A percentile compares a stretch with the other conserved stretches of the same genome.
These are phyloP conservation scores for Trididemnum clinides DNA, from an alignment of 23 tunicate genomes.

Conservation along the genomic window DNA sequence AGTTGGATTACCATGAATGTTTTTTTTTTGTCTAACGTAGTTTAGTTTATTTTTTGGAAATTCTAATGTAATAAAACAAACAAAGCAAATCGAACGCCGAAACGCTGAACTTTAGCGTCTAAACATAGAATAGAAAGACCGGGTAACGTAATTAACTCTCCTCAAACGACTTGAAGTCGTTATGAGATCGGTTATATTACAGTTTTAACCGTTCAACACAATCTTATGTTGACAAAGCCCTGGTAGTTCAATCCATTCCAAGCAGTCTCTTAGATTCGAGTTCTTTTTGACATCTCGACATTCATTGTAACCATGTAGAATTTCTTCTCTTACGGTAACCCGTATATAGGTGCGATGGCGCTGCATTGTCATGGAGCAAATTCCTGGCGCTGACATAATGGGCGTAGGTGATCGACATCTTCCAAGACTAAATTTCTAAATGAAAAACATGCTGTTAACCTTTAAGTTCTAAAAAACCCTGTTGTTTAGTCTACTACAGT, in stretches of 20 bases:
- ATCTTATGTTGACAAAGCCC: conserved; percentile 26
- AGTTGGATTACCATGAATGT: too few species aligned
- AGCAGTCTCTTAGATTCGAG: not conserved
- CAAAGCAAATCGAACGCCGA: too few species aligned
- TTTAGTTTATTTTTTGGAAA: too few species aligned
- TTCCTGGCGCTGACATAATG: not conserved
- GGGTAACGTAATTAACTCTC: too few species aligned
- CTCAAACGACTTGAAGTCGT: too few species aligned
- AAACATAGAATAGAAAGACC: too few species aligned
- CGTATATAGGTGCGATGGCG: conserved; percentile 1
- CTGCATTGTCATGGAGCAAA: conserved; percentile 37
- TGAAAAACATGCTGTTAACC: not conserved
- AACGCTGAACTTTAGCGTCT: too few species aligned
- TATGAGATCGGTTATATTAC: too few species aligned
- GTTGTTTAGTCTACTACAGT: too few species aligned
- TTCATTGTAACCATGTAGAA: not conserved
- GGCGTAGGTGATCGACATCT: not conserved
- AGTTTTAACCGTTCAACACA: not conserved
- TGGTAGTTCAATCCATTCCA: conserved; percentile 29
- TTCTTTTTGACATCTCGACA: not conserved
- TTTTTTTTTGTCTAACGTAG: too few species aligned
- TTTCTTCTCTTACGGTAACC: not conserved
- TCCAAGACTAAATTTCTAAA: conserved; percentile 19
- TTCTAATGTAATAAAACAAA: too few species aligned
- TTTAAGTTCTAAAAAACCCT: too few species aligned